phyloP scores from a whole-genome alignment of 2,797 vertebrate species.

The Oreonectes daqikongensis region DNA sequence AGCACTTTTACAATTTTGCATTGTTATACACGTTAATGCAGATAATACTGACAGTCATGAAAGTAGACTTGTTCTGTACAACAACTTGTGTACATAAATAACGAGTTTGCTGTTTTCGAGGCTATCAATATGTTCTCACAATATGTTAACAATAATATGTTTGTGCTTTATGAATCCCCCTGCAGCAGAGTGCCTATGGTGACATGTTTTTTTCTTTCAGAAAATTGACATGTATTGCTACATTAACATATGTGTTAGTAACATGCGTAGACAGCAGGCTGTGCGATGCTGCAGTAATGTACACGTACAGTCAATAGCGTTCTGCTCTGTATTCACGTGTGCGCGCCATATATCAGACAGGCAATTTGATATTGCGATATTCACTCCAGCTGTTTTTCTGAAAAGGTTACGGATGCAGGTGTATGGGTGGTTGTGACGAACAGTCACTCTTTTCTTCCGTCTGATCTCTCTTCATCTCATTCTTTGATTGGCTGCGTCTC shows the following conservation, averaged over 20 bases:
- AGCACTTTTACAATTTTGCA: no score
- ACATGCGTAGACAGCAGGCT: neutral
- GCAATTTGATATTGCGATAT: neutral
- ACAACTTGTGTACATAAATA: no score
- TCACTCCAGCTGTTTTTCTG: neutral
- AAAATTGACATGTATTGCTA: neutral
- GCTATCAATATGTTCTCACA: neutral
- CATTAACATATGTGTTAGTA: neutral
- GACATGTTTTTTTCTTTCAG: neutral
- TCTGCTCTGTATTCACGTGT: neutral
- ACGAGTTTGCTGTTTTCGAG: neutral
- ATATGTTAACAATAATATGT: neutral
- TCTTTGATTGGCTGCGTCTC: conserved; percentile 62
- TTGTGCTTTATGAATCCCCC: neutral
- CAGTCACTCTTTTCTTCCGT: conserved; percentile 46
- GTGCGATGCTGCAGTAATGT: neutral
- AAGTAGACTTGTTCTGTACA: no score
- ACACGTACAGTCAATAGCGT: neutral
- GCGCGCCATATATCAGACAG: neutral
- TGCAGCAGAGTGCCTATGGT: neutral
- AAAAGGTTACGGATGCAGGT: conserved; percentile 32
- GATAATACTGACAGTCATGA: no score
- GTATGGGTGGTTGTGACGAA: conserved; percentile 63
- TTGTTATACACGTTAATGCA: no score
- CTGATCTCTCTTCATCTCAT: conserved; percentile 51